Percentiles rank a stretch among this genome's conserved stretches.
These are phyloP conservation scores for Eulemur rubriventer DNA, from an alignment of 2,797 vertebrate species.

Conservation along the genomic window DNA sequence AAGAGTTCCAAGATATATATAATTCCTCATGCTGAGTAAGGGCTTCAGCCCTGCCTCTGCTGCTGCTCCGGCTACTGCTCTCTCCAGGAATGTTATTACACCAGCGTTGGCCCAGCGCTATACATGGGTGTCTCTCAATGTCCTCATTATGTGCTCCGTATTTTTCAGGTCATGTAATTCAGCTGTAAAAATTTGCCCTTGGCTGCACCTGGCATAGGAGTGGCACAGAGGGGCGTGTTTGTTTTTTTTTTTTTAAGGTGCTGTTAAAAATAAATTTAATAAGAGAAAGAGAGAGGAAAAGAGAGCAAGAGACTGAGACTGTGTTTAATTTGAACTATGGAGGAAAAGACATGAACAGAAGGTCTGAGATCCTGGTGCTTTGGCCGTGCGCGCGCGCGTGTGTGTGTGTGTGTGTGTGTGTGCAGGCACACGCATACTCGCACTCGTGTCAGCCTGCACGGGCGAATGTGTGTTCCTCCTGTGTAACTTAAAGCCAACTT, in stretches of 20 bases:
- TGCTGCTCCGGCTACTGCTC: conserved; percentile 78
- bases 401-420: not conserved
- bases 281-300: conserved; percentile 72
- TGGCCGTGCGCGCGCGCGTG: not conserved
- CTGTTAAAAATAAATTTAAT: conserved; percentile 85
- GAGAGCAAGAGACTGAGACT: conserved; percentile 16
- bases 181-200: conserved; percentile 85
- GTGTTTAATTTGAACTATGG: conserved; percentile 77
- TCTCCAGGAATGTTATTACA: conserved; percentile 84
- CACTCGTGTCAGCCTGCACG: rapidly evolving
- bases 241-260: conserved; percentile 80
- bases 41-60: conserved; percentile 82
- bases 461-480: conserved; percentile 60
- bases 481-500: conserved; percentile 84
- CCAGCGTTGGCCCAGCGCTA: conserved; percentile 76
- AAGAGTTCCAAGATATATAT: conserved; percentile 88
- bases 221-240: conserved; percentile 72
- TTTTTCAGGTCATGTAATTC: conserved; percentile 85
- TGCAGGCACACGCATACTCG: not conserved
- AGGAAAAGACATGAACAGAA: conserved; percentile 73
- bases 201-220: conserved; percentile 84
- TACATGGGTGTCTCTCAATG: conserved; percentile 83
- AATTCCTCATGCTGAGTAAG: conserved; percentile 88
- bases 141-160: conserved; percentile 83
- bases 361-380: conserved; percentile 64